Evolutionary conservation across 1,140 invertebrate species (phyloP).

Genomic region (Platyura marginata): DNA sequence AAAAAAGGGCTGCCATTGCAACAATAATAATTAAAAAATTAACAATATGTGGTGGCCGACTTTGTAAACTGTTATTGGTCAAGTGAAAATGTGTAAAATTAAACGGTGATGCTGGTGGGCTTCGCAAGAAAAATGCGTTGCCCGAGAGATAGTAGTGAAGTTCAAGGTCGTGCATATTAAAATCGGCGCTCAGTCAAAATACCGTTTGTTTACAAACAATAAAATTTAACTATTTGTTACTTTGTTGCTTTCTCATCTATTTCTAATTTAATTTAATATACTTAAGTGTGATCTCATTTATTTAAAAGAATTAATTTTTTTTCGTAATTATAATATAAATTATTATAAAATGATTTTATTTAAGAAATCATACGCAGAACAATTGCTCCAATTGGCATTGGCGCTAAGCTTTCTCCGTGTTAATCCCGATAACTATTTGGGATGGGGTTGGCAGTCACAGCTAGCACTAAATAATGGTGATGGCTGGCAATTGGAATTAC

Average conservation of each 20-base stretch:
- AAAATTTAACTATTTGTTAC: too few species aligned
- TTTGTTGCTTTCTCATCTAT: too few species aligned
- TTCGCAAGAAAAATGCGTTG: background rate
- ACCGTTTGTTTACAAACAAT: too few species aligned
- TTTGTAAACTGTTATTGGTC: background rate
- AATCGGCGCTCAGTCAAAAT: too few species aligned
- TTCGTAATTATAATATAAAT: too few species aligned
- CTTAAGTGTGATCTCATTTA: too few species aligned
- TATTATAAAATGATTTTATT: constrained; percentile 51
- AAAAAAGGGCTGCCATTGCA: too few species aligned
- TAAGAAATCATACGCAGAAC: constrained; percentile 52
- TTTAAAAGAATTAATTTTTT: too few species aligned
- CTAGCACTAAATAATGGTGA: constrained; percentile 36
- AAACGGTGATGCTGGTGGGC: background rate
- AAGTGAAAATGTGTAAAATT: background rate
- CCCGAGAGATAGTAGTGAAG: background rate
- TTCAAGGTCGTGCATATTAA: constrained; percentile 1
- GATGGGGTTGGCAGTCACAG: constrained; percentile 18
- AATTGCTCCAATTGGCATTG: constrained; percentile 54
- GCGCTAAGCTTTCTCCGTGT: constrained; percentile 52
- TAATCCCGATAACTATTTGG: constrained; percentile 42
- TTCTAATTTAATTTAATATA: too few species aligned
- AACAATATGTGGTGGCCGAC: too few species aligned
- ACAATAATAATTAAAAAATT: too few species aligned
- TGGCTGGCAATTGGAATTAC: constrained; percentile 33